These are phyloP conservation scores for Pelobates cultripes DNA, from an alignment of 2,797 vertebrate genomes.

Conservation along the genomic window DNA sequence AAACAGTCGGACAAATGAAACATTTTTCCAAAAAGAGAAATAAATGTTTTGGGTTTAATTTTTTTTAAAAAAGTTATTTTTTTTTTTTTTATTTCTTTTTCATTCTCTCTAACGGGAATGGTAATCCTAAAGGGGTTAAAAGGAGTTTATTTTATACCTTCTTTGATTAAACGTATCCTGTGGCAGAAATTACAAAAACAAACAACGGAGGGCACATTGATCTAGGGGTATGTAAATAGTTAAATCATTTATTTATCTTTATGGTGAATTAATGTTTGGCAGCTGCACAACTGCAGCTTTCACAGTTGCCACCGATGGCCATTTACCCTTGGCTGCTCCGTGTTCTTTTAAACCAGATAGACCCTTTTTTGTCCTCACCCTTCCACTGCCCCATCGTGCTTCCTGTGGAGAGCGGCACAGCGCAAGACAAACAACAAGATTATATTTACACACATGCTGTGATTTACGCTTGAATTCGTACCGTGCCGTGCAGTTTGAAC, in stretches of 20 bases:
- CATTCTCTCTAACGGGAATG: no score
- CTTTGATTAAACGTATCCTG: no score
- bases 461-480: slow-evolving; percentile 29
- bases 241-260: no score
- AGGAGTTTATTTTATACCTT: no score
- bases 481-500: neutral
- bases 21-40: no score
- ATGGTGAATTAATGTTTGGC: neutral
- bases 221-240: neutral
- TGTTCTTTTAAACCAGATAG: neutral
- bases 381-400: slow-evolving; percentile 13
- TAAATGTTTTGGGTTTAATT: no score
- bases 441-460: slow-evolving; percentile 27
- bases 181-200: no score
- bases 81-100: no score
- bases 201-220: neutral
- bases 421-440: slow-evolving; percentile 37
- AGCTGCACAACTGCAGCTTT: slow-evolving; percentile 30
- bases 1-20: no score
- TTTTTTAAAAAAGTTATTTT: no score
- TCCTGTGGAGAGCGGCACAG: slow-evolving; percentile 18
- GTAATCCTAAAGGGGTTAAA: no score
- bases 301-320: neutral
- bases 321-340: slow-evolving; percentile 1
- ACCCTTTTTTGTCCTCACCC: neutral